Base-by-base conservation (phyloP, 2,797 vertebrate genomes). In the Eulemur coronatus region DNA sequence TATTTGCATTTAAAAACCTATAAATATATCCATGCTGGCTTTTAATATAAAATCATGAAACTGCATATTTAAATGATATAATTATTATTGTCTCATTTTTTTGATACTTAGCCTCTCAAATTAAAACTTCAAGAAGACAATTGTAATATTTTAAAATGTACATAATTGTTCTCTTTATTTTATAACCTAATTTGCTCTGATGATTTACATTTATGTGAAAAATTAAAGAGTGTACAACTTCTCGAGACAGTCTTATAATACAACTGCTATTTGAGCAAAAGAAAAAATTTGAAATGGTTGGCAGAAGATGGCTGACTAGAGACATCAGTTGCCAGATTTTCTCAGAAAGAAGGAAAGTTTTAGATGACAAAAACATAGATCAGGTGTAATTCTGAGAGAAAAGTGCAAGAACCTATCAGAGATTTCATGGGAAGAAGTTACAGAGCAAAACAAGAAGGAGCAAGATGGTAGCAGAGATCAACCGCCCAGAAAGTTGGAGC, bases 41-140 rank as follows among this genome's bases (percentile, higher is more conserved):
- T 95, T 97, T 93, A 95, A 57, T 89, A 52, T 52, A 86, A 86
- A 86, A 70, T 75, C 4, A 41, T 73, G n/a, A 82, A 67, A 69
- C 20, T 73, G 6, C 11, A 50, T 79, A 95, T 96, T 80, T 78
- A 82, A 88, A 57, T 82, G 26, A 95, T 76, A 69, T 82, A 57
- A 43, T 79, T 59, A 41, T 80, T 38, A 63, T 33, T 59, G 3
- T 86, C 48, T 79, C 10, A 70, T 81, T 91, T 76, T 91, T 87
- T 88, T 46, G 7, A 50, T 88, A 10, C 7, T 52, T 89, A 87
- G 24, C 79, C n/a, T 78, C 43, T 57, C 24, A 95, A 93, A 61
- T 48, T 89, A 89, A 67, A 43, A 84, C 46, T 88, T 92, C 10
- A 69, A 85, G 50, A 76, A 91, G 35, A 50, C 5, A 18, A 14